Conservation (phyloP, 2,797 vertebrate genomes). For the Cichlasoma orientale region DNA sequence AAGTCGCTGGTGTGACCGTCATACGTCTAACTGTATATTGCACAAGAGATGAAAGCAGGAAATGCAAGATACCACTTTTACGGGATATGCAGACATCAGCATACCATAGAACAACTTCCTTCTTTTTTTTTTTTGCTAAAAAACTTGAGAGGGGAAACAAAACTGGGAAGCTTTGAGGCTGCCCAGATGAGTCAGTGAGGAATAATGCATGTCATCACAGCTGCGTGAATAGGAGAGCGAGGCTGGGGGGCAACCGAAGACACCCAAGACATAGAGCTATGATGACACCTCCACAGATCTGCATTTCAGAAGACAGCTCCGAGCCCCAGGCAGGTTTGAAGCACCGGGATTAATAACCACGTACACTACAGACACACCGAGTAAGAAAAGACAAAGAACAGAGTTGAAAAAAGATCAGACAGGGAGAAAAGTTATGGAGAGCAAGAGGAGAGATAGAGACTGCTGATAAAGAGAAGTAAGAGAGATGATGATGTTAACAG, state of each 20-base stretch:
- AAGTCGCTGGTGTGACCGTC: slow-evolving; percentile 47
- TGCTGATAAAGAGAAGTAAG: slow-evolving; percentile 29
- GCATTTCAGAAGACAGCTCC: slow-evolving; percentile 75
- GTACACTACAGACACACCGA: slow-evolving; percentile 36
- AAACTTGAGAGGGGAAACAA: slow-evolving; percentile 45
- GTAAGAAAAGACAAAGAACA: slow-evolving; percentile 34
- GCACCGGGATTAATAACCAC: slow-evolving; percentile 70
- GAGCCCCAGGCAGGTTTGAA: slow-evolving; percentile 61
- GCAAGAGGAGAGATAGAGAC: slow-evolving; percentile 11
- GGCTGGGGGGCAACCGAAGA: slow-evolving; percentile 66
- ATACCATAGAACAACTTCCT: slow-evolving; percentile 44
- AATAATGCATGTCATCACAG: slow-evolving; percentile 73
- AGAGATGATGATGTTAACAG: slow-evolving; percentile 25
- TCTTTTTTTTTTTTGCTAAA: not conserved
- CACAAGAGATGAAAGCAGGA: not conserved
- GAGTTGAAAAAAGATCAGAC: not conserved
- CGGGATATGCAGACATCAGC: slow-evolving; percentile 46
- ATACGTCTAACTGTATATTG: slow-evolving; percentile 38
- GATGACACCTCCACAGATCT: slow-evolving; percentile 76
- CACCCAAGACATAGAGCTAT: slow-evolving; percentile 70
- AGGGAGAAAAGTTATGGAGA: slow-evolving; percentile 16
- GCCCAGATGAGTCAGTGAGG: slow-evolving; percentile 74
- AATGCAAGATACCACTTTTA: slow-evolving; percentile 32
- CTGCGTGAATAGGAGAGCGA: slow-evolving; percentile 63
- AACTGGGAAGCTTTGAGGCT: slow-evolving; percentile 51